A percentile compares a stretch with the other conserved stretches of the same genome.
Conservation (phyloP, 2,797 vertebrate genomes). For the Manis pentadactyla region DNA sequence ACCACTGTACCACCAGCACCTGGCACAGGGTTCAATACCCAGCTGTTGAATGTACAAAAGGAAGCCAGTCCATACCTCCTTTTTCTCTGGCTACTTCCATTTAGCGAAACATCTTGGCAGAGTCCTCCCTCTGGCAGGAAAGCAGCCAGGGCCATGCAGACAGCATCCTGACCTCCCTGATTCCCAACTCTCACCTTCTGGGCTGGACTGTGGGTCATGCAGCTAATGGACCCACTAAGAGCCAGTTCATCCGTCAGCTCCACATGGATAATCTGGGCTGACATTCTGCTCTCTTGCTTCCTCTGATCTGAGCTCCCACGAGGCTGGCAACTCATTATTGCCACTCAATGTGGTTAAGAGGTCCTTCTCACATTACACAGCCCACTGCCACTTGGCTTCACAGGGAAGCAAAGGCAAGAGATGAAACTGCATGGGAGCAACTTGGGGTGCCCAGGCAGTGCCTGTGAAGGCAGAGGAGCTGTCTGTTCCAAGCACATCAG, state of each 20-base stretch:
- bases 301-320: constrained; percentile 74
- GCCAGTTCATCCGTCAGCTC: constrained; percentile 69
- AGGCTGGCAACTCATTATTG: constrained; percentile 80
- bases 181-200: constrained; percentile 69
- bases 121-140: constrained; percentile 30
- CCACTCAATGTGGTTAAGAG: constrained; percentile 79
- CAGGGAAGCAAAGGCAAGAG: constrained; percentile 56
- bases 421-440: constrained; percentile 58
- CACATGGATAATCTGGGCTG: constrained; percentile 76
- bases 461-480: background rate
- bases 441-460: constrained; percentile 8
- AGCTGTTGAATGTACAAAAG: background rate
- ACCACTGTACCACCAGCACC: background rate
- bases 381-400: constrained; percentile 37
- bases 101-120: constrained; percentile 21
- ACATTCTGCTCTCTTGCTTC: constrained; percentile 77
- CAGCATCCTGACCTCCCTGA: constrained; percentile 22
- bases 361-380: constrained; percentile 78
- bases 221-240: constrained; percentile 80
- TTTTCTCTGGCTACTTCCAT: background rate
- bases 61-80: background rate
- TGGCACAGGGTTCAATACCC: background rate
- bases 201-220: constrained; percentile 50
- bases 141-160: constrained; percentile 18
- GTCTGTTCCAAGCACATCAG: background rate